phyloP scores from a whole-genome alignment of 2,113 vertebrate species.

The Paralichthys olivaceus region DNA sequence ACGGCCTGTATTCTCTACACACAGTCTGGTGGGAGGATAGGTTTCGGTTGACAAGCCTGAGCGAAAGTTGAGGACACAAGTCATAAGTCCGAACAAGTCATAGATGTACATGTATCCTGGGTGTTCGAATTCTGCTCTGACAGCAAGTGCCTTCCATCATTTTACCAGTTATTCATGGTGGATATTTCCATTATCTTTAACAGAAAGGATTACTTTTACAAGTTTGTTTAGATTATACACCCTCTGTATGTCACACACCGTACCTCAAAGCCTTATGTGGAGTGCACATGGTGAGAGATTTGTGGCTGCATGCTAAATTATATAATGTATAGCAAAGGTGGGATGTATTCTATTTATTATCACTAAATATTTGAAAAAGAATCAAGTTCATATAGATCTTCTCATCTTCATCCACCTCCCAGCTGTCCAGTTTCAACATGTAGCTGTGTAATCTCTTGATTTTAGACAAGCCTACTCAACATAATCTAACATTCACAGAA shows the following conservation, averaged over 20 bases:
- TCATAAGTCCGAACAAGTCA: constrained; percentile 33
- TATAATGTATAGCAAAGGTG: neutral
- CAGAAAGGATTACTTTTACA: neutral
- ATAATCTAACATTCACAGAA: neutral
- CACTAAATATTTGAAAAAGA: neutral
- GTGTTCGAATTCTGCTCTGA: constrained; percentile 19
- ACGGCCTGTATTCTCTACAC: constrained; percentile 43
- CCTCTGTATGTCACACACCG: neutral
- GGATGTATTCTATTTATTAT: neutral
- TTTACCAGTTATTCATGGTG: neutral
- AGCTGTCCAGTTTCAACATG: too few relatives aligned
- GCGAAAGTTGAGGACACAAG: constrained; percentile 45
- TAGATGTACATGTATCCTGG: neutral
- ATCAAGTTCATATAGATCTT: neutral
- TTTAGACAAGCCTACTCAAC: neutral
- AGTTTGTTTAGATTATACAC: neutral
- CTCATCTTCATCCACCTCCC: neutral
- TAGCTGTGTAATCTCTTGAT: neutral
- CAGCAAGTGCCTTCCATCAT: neutral
- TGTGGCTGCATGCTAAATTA: neutral
- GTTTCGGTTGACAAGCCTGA: constrained; percentile 78
- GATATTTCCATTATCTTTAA: neutral
- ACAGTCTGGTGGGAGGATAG: constrained; percentile 55
- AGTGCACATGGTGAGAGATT: neutral
- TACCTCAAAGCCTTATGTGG: neutral